Evolutionary conservation across 2,888 invertebrate genomes (phyloP), one percentile per base, ranked within the genome.

Genomic region (Chrysolina oricalcia): DNA sequence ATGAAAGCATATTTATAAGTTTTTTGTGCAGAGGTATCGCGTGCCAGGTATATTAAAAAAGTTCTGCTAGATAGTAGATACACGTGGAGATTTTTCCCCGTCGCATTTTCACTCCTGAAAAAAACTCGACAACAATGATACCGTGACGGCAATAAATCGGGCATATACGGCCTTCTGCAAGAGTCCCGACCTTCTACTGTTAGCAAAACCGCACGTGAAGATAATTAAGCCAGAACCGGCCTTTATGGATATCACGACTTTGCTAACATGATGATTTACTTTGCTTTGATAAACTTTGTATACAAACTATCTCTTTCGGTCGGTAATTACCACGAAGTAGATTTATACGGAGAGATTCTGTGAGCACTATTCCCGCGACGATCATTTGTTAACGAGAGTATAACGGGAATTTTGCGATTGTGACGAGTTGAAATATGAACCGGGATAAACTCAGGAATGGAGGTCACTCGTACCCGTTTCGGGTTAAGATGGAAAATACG

Each of bases 211-310:
- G 87, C 87, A 88, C 87, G 88, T 88, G 87, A 88, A 83, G 81
- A 86, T 88, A 88, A 88, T 88, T 88, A 88, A 87, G 87, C 87
- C 85, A 83, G 83, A 86, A 83, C 83, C 85, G 85, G 85, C 86
- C 87, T 86, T 85, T 87, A 86, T 86, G 87, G 86, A 85, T 86
- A 87, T 87, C 88, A 88, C 87, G 87, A 88, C 85, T 85, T 82
- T 71, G 83, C 83, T 83, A 82, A 84, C 84, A 83, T 85, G 85
- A 86, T 87, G 87, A 87, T 87, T 87, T 87, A 87, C 84, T 84
- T 84, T 82, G 84, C 87, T 87, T 87, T 87, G 87, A 87, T 87
- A 87, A 87, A 87, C 86, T 83, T 81, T 81, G 85, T 84, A 81
- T 85, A 87, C 87, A 87, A 87, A 87, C 86, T 86, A 87, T 87